phyloP scores from a whole-genome alignment of 1,140 invertebrate species.

The Whitmania pigra region DNA sequence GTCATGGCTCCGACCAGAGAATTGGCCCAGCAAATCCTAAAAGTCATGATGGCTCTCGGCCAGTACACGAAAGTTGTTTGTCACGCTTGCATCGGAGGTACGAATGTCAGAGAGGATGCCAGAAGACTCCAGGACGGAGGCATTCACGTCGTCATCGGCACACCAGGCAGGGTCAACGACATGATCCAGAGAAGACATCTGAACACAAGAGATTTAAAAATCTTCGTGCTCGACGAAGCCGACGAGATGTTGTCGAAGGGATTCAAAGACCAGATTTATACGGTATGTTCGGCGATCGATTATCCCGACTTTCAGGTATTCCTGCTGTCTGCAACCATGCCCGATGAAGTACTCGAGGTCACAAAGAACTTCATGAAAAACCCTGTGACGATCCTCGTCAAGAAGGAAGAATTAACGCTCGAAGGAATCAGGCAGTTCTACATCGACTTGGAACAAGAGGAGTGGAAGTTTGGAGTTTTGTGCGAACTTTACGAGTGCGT shows the following conservation, averaged over 20 bases:
- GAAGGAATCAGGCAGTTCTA: slow-evolving; percentile 96
- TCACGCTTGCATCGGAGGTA: slow-evolving; percentile 97
- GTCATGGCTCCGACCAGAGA: slow-evolving; percentile 91
- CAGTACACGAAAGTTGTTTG: slow-evolving; percentile 94
- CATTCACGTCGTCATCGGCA: slow-evolving; percentile 93
- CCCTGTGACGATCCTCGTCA: slow-evolving; percentile 26
- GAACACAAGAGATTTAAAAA: slow-evolving; percentile 68
- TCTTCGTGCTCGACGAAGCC: slow-evolving; percentile 98
- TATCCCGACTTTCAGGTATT: slow-evolving; percentile 72
- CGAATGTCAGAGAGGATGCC: slow-evolving; percentile 91
- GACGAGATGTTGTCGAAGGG: slow-evolving; percentile 99
- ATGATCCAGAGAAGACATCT: slow-evolving; percentile 70
- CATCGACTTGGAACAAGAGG: slow-evolving; percentile 46
- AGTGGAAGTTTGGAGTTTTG: slow-evolving; percentile 90
- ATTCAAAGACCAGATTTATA: slow-evolving; percentile 99
- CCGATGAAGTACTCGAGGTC: slow-evolving; percentile 27
- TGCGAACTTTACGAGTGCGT: slow-evolving; percentile 90
- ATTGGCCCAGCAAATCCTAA: slow-evolving; percentile 70
- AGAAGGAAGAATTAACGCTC: slow-evolving; percentile 63
- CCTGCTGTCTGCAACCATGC: slow-evolving; percentile 28
- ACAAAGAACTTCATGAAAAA: slow-evolving; percentile 27
- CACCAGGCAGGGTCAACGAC: slow-evolving; percentile 91
- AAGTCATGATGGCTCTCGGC: slow-evolving; percentile 89
- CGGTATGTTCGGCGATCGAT: slow-evolving; percentile 85
- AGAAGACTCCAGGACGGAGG: slow-evolving; percentile 71